Conservation (phyloP, 2,888 invertebrate genomes). For the Thalpophila matura region DNA sequence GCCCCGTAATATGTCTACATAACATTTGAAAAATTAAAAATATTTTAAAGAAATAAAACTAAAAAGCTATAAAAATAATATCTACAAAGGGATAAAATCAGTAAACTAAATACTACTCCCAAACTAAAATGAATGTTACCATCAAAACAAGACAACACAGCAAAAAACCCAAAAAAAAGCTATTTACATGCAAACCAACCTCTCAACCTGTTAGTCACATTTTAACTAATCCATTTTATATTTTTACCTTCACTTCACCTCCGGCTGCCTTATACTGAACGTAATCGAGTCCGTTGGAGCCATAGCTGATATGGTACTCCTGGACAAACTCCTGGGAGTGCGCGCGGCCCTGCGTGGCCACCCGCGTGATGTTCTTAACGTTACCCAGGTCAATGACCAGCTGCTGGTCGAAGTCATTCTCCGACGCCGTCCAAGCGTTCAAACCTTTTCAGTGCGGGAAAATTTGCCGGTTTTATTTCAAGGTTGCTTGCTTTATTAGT, state of each 20-base stretch:
- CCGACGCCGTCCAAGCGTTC: slow-evolving; percentile 97
- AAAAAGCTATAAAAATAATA: neutral
- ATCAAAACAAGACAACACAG: slow-evolving; percentile 33
- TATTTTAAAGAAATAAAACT: neutral
- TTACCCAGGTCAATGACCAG: slow-evolving; percentile 97
- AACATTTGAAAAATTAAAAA: too few species aligned
- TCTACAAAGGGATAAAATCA: slow-evolving; percentile 4
- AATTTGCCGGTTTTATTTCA: slow-evolving; percentile 61
- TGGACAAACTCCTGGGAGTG: slow-evolving; percentile 97
- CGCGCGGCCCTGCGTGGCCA: slow-evolving; percentile 97
- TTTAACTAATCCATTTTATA: slow-evolving; percentile 16
- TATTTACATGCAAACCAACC: slow-evolving; percentile 56
- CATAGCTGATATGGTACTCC: slow-evolving; percentile 98
- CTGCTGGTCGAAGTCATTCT: slow-evolving; percentile 98
- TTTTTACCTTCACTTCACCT: slow-evolving; percentile 96
- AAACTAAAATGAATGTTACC: slow-evolving; percentile 17
- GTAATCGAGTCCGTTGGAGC: slow-evolving; percentile 97
- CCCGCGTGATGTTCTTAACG: slow-evolving; percentile 96
- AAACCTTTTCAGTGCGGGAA: slow-evolving; percentile 91
- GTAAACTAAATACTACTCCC: slow-evolving; percentile 31
- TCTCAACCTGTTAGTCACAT: slow-evolving; percentile 58
- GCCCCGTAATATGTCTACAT: neutral
- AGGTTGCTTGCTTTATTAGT: slow-evolving; percentile 61
- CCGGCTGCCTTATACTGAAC: slow-evolving; percentile 97
- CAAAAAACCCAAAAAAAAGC: slow-evolving; percentile 45